Evolutionary conservation across 23 tunicate genomes (phyloP), one percentile per base, ranked within the genome.

Genomic region (Botrylloides violaceus): DNA sequence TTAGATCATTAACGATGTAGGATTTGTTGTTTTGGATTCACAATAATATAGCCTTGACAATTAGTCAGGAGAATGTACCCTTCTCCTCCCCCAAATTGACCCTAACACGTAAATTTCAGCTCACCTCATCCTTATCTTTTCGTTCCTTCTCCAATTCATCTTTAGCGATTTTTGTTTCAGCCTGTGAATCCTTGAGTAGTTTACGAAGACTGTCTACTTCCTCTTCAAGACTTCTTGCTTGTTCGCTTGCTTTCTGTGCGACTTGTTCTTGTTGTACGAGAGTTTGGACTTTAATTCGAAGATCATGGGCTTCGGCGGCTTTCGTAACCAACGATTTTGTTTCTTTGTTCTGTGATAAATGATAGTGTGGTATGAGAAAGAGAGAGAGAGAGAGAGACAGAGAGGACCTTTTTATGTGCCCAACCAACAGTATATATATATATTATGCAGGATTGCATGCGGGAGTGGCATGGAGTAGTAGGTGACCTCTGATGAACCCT

Each of bases 121-220:
- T 7, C 18, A 92, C 93, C 82, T 84, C 93, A 34, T 80, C 79
- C 61, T 84, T 84, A 56, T 84, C 76, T 20, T 57, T 36, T 29
- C 65, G 59, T 56, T 77, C 91, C 56, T 80, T 64, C 49, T 92
- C 98, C 64, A 92, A 34, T 37, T 92, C 71, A 48, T 77, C 84
- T 22, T 76, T 29, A 27, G 84, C 89, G 48, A 82, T 71, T 70
- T 77, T 81, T 37, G 84, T 65, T 36, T 79, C 88, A 2, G 73
- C 73, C 49, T 72, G 71, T 19, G 82, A 72, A 32, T 86, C 94
- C 6, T 43, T 81, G 66, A 85, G 61, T 26, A 61, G 59, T 33
- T 60, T 60, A n/a, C 80, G 58, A 60, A 92, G 92, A 26, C 84
- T 72, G 49, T 21, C 59, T 30, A 81, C 63, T 36, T 81, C 83